These are phyloP conservation scores for Lepidurus apus DNA, from an alignment of 1,140 invertebrate species.

Conservation along the genomic window DNA sequence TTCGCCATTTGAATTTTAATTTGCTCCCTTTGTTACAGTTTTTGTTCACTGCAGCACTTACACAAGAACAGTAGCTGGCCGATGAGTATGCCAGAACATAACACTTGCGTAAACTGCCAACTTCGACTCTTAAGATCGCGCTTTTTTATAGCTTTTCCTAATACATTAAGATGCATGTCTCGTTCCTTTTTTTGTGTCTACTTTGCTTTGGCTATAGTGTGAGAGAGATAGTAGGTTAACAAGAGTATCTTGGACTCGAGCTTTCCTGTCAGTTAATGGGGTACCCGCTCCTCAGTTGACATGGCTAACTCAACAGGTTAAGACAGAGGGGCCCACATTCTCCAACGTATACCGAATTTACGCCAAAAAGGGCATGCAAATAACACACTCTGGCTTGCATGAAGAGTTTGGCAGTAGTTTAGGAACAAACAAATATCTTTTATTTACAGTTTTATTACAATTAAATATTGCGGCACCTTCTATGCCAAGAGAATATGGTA, in stretches of 20 bases:
- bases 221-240: neutral
- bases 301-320: constrained; percentile 10
- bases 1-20: no score
- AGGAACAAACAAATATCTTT: no score
- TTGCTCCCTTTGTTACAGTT: no score
- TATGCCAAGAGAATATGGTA: no score
- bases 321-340: neutral
- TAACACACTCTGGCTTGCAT: no score
- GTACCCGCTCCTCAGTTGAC: neutral
- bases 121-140: neutral
- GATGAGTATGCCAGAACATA: neutral
- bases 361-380: neutral
- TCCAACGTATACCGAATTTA: neutral
- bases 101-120: constrained; percentile 9
- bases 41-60: neutral
- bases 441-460: no score
- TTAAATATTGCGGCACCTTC: no score
- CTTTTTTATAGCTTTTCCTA: neutral
- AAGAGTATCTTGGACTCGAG: neutral
- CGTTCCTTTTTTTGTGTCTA: neutral
- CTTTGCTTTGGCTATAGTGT: neutral
- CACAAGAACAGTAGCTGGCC: neutral
- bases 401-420: no score
- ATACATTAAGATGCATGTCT: constrained; percentile 7
- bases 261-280: neutral